phyloP scores from a whole-genome alignment of 2,888 invertebrate species.

The Pachliopta kotzebuea region DNA sequence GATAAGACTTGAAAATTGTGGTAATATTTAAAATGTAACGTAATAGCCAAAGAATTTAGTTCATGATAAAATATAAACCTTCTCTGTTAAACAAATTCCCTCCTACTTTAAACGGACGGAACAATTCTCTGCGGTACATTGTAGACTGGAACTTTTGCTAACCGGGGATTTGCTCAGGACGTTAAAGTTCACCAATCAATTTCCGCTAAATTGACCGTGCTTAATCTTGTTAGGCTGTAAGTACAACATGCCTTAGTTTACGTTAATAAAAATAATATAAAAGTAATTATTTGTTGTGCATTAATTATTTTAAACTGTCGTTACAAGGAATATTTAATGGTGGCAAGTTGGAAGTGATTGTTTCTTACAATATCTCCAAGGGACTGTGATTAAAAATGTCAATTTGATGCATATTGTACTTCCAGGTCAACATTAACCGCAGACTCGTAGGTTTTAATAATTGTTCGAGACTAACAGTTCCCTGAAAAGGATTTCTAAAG shows the following conservation, averaged over 20 bases:
- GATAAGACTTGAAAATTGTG: not conserved
- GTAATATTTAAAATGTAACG: not conserved
- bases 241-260: not conserved
- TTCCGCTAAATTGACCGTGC: conserved; percentile 11
- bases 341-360: not conserved
- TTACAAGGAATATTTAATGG: not conserved
- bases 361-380: not conserved
- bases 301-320: not conserved
- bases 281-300: not conserved
- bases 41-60: not conserved
- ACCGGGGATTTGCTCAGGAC: conserved; percentile 4
- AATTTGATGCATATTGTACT: not conserved
- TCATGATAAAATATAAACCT: not conserved
- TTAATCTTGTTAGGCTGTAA: conserved; percentile 14
- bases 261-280: not conserved
- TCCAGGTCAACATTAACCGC: not conserved
- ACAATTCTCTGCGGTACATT: conserved; percentile 19
- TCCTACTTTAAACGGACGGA: conserved; percentile 7
- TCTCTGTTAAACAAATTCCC: not conserved
- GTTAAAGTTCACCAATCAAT: conserved; percentile 22
- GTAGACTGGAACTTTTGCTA: conserved; percentile 4
- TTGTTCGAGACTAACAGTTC: not conserved
- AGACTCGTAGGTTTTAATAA: not conserved
- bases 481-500: not conserved
- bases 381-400: not conserved